Evolutionary conservation across 2,888 invertebrate genomes (phyloP).

Genomic region (Melitaea athalia): DNA sequence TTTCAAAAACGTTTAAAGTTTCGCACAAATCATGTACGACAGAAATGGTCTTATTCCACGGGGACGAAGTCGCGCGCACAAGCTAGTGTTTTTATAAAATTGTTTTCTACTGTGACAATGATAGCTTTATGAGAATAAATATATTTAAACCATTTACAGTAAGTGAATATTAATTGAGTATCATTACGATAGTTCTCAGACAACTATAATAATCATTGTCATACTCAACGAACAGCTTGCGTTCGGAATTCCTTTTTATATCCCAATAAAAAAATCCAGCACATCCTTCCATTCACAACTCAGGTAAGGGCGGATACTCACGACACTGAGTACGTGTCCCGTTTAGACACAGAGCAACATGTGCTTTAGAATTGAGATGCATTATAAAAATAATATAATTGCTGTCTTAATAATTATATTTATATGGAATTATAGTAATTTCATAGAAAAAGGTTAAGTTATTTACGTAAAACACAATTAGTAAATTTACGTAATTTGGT

Average conservation of each 20-base stretch:
- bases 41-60: too few relatives aligned
- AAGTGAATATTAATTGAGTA: background rate
- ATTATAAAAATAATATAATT: background rate
- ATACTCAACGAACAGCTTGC: slow-evolving; percentile 41
- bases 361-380: slow-evolving; percentile 9
- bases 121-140: too few relatives aligned
- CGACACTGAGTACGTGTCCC: slow-evolving; percentile 33
- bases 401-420: too few relatives aligned
- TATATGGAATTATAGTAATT: too few relatives aligned
- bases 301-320: slow-evolving; percentile 37
- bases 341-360: slow-evolving; percentile 24
- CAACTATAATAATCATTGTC: slow-evolving; percentile 4
- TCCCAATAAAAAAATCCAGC: slow-evolving; percentile 28
- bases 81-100: too few relatives aligned
- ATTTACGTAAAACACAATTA: too few relatives aligned
- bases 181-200: background rate
- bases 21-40: too few relatives aligned
- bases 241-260: slow-evolving; percentile 44
- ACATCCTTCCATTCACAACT: slow-evolving; percentile 41
- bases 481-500: too few relatives aligned
- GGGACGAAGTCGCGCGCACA: too few relatives aligned
- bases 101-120: too few relatives aligned
- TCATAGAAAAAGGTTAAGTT: too few relatives aligned
- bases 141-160: background rate
- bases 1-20: too few relatives aligned